A percentile compares a stretch with the other conserved stretches of the same genome.
phyloP scores from a whole-genome alignment of 2,797 vertebrate species.

The Pogonophryne albipinna region DNA sequence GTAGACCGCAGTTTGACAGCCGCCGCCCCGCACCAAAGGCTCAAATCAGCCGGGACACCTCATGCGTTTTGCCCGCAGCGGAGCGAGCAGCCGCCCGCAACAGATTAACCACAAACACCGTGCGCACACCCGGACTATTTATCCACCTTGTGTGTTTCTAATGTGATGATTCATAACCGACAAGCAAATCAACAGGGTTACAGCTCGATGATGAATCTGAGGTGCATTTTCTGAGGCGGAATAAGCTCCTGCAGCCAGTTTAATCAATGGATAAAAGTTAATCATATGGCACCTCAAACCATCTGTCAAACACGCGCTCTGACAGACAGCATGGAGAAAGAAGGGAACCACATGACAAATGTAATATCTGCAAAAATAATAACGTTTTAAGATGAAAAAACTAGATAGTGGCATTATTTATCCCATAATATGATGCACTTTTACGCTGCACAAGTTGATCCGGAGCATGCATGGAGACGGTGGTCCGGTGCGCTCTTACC shows the following conservation, averaged over 20 bases:
- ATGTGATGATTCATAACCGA: neutral
- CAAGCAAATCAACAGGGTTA: neutral
- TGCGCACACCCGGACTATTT: neutral
- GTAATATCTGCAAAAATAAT: neutral
- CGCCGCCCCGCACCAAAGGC: slow-evolving; percentile 20
- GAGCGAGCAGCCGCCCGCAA: slow-evolving; percentile 5
- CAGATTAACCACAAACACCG: slow-evolving; percentile 8
- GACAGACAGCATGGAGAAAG: slow-evolving; percentile 39
- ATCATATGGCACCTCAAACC: slow-evolving; percentile 71
- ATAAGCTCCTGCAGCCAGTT: slow-evolving; percentile 59
- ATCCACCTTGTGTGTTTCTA: neutral
- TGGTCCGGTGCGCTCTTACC: slow-evolving; percentile 77
- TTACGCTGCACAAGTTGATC: neutral
- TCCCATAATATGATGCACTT: neutral
- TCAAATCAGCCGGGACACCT: slow-evolving; percentile 33
- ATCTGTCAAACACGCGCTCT: slow-evolving; percentile 68
- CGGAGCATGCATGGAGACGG: slow-evolving; percentile 26
- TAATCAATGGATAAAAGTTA: slow-evolving; percentile 67
- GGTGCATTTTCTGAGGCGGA: slow-evolving; percentile 6
- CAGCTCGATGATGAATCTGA: slow-evolving; percentile 24
- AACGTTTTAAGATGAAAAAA: too few relatives aligned
- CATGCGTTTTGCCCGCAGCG: slow-evolving; percentile 32
- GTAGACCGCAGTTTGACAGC: slow-evolving; percentile 49
- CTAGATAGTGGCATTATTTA: neutral
- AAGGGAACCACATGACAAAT: neutral